Conservation (phyloP, 53 echinoderm and acorn worm genomes). For the Glandiceps talaboti region DNA sequence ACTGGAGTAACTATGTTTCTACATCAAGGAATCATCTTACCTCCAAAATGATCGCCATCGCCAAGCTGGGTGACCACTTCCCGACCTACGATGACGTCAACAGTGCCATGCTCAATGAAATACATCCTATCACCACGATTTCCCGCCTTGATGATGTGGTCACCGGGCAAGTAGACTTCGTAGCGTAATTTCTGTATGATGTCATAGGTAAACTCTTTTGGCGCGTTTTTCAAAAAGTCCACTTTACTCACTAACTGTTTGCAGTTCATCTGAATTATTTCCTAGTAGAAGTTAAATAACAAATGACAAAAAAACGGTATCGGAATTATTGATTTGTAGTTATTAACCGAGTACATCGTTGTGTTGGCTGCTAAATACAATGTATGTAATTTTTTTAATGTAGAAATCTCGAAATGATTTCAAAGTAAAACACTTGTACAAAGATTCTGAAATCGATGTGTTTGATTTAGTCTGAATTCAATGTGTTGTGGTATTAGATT, state of each 20-base stretch:
- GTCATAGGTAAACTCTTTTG: conserved; percentile 64
- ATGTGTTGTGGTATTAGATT: not conserved
- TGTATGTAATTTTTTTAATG: too few species aligned
- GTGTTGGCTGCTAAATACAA: too few species aligned
- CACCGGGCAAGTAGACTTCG: conserved; percentile 73
- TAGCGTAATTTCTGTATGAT: conserved; percentile 78
- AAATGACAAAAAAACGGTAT: too few species aligned
- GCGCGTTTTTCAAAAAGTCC: conserved; percentile 66
- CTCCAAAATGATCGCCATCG: conserved; percentile 96
- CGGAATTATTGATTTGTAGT: too few species aligned
- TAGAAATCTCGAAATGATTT: too few species aligned
- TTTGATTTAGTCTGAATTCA: not conserved
- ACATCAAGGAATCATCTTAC: too few species aligned
- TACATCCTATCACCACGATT: conserved; percentile 74
- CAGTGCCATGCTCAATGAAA: conserved; percentile 96
- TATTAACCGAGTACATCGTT: too few species aligned
- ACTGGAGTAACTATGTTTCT: too few species aligned
- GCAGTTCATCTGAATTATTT: conserved; percentile 62
- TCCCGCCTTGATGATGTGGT: conserved; percentile 82
- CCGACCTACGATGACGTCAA: conserved; percentile 52
- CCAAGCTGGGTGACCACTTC: conserved; percentile 42
- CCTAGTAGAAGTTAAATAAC: conserved; percentile 19
- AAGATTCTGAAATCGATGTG: too few species aligned
- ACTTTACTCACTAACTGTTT: conserved; percentile 72
- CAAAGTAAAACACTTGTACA: too few species aligned